phyloP scores from a whole-genome alignment of 2,113 vertebrate species.

The Caranx ignobilis region DNA sequence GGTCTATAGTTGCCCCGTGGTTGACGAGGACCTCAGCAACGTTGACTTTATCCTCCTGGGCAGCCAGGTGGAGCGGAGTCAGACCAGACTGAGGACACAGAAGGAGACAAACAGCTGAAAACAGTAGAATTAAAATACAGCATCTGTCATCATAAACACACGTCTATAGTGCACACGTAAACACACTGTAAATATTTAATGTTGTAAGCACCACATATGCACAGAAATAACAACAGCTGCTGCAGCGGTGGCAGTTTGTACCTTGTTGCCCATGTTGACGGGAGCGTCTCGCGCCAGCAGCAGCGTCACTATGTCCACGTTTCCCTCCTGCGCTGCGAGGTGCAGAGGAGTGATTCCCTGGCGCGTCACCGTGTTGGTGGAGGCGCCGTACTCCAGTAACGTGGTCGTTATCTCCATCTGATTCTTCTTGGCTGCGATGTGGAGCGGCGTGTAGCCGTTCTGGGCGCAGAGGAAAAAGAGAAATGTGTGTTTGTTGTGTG shows the following conservation, averaged over 20 bases:
- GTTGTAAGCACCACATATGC: neutral
- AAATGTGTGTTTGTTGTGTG: neutral
- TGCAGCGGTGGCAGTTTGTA: slow-evolving; percentile 45
- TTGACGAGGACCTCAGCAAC: slow-evolving; percentile 96
- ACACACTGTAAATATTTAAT: neutral
- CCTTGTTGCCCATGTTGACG: slow-evolving; percentile 94
- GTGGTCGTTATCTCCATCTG: slow-evolving; percentile 99
- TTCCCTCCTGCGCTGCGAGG: slow-evolving; percentile 95
- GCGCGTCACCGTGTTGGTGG: slow-evolving; percentile 91
- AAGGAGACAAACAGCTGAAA: neutral
- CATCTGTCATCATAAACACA: neutral
- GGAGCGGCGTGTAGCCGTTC: slow-evolving; percentile 97
- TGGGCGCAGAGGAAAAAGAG: slow-evolving; percentile 72
- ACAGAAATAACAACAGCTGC: neutral
- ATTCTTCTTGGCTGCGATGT: slow-evolving; percentile 98
- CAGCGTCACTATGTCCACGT: slow-evolving; percentile 95
- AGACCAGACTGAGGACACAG: slow-evolving; percentile 88
- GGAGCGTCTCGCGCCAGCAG: slow-evolving; percentile 93
- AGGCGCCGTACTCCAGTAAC: slow-evolving; percentile 95
- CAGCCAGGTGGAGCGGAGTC: slow-evolving; percentile 95
- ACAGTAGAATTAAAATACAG: neutral
- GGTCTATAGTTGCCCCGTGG: slow-evolving; percentile 90
- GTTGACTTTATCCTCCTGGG: slow-evolving; percentile 96
- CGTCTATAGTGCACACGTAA: neutral
- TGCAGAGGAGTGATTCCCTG: slow-evolving; percentile 96